phyloP scores from a whole-genome alignment of 2,113 vertebrate species.

The Carassius gibelio region DNA sequence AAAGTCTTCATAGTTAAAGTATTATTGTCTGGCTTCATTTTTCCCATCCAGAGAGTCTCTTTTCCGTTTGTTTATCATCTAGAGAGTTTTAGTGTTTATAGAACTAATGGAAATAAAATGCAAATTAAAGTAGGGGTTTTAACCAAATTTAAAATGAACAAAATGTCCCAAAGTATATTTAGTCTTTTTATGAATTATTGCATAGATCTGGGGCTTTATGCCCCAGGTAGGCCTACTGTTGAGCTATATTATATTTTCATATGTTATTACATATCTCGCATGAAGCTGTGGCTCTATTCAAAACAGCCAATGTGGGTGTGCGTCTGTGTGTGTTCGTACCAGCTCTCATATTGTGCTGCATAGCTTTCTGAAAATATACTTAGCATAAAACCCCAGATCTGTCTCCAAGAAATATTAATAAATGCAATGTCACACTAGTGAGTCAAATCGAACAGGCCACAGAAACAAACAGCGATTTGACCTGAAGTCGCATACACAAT shows the following conservation, averaged over 20 bases:
- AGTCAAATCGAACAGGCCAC: background rate
- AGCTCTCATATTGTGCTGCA: conserved; percentile 30
- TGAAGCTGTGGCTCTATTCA: conserved; percentile 15
- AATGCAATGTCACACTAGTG: background rate
- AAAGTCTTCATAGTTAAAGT: background rate
- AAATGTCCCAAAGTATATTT: background rate
- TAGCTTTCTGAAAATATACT: conserved; percentile 37
- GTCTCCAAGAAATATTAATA: conserved; percentile 14
- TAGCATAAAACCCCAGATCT: conserved; percentile 6
- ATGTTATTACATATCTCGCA: background rate
- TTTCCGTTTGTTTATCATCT: background rate
- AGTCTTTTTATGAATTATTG: background rate
- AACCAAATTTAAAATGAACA: conserved; percentile 8
- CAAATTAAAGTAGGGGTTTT: background rate
- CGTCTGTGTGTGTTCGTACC: background rate
- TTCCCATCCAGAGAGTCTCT: background rate
- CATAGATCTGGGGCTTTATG: background rate
- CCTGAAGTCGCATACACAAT: background rate
- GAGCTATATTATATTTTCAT: background rate
- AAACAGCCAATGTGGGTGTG: background rate
- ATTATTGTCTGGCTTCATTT: conserved; percentile 15
- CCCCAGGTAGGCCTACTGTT: background rate
- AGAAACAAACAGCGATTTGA: background rate
- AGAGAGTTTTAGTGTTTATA: background rate
- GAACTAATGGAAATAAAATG: background rate